Evolutionary conservation across 1,140 invertebrate species (phyloP).

Genomic region (Leptopilina clavipes): DNA sequence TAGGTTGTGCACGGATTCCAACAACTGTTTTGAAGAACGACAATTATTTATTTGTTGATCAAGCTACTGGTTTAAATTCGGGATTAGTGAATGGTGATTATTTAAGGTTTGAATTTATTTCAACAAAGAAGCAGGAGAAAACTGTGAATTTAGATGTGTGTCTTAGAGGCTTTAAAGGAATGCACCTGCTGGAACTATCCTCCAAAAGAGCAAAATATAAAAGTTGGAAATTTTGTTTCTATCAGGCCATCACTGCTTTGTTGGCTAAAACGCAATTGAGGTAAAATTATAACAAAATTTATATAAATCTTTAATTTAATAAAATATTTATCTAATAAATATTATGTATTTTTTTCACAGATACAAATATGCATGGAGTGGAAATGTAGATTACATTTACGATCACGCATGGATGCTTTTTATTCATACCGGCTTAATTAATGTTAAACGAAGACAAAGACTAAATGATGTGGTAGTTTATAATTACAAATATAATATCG

Average conservation of each 20-base stretch:
- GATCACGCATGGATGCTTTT: slow-evolving; percentile 66
- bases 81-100: slow-evolving; percentile 67
- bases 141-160: slow-evolving; percentile 58
- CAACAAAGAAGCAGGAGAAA: slow-evolving; percentile 35
- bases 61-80: slow-evolving; percentile 51
- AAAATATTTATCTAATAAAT: too few relatives aligned
- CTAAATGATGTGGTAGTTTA: slow-evolving; percentile 67
- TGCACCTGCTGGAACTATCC: slow-evolving; percentile 61
- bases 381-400: slow-evolving; percentile 69
- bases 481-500: slow-evolving; percentile 67
- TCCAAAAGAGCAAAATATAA: slow-evolving; percentile 49
- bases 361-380: slow-evolving; percentile 64
- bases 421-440: slow-evolving; percentile 63
- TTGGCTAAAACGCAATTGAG: slow-evolving; percentile 66
- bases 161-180: slow-evolving; percentile 61
- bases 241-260: slow-evolving; percentile 64
- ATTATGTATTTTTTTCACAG: slow-evolving; percentile 49
- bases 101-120: slow-evolving; percentile 50
- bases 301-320: too few relatives aligned
- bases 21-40: background rate
- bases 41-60: slow-evolving; percentile 49
- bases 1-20: slow-evolving; percentile 61
- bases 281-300: slow-evolving; percentile 44
- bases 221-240: slow-evolving; percentile 70
- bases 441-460: slow-evolving; percentile 53